Evolutionary conservation across 2,888 invertebrate species (phyloP).

Genomic region (Cyclophora albipunctata): DNA sequence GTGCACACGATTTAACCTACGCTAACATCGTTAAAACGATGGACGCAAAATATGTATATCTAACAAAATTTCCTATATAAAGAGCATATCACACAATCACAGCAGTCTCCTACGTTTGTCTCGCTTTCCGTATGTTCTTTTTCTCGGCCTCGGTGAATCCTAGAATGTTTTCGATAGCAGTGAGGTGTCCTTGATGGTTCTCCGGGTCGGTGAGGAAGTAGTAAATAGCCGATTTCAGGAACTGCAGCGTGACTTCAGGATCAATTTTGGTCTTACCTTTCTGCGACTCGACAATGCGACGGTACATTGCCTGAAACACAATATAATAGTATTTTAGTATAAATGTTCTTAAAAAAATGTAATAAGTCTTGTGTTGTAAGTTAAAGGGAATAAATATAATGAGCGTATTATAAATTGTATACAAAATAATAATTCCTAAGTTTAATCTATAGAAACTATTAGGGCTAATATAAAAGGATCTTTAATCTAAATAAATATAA

Average conservation of each 20-base stretch:
- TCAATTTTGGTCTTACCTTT: constrained; percentile 83
- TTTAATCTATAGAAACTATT: constrained; percentile 1
- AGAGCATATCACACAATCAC: constrained; percentile 58
- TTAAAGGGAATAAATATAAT: too few species aligned
- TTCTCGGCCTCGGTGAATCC: constrained; percentile 90
- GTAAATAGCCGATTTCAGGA: constrained; percentile 94
- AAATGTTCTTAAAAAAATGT: too few species aligned
- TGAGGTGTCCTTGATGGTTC: constrained; percentile 90
- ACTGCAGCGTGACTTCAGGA: constrained; percentile 93
- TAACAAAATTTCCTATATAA: constrained; percentile 32
- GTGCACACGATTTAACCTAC: constrained; percentile 24
- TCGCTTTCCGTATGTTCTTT: constrained; percentile 84
- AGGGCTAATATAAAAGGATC: too few species aligned
- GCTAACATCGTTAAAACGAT: constrained; percentile 24
- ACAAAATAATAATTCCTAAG: not conserved
- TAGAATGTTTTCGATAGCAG: constrained; percentile 93
- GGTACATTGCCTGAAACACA: constrained; percentile 84
- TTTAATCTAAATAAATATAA: too few species aligned
- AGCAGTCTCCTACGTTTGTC: constrained; percentile 65
- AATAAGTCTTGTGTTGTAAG: too few species aligned
- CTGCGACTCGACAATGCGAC: constrained; percentile 86
- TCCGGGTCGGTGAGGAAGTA: constrained; percentile 94
- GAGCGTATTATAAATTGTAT: too few species aligned
- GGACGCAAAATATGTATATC: constrained; percentile 34
- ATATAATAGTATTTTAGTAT: not conserved